phyloP scores from a whole-genome alignment of 2,888 invertebrate genomes.

The Automeris io region DNA sequence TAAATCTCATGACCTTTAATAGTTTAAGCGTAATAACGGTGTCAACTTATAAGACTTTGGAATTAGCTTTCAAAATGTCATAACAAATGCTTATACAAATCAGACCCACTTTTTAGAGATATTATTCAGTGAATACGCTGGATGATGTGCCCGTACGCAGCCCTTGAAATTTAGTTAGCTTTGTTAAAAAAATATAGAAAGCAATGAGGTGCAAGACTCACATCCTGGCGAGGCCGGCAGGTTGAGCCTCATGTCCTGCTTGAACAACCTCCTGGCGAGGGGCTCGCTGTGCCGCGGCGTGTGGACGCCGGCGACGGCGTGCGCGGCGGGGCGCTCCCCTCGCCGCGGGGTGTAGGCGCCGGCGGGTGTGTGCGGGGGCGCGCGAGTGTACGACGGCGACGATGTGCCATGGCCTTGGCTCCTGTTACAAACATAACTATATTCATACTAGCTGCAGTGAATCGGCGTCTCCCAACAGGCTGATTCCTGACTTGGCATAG shows the following conservation, averaged over 20 bases:
- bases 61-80: too few relatives aligned
- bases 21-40: too few relatives aligned
- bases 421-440: neutral
- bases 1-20: too few relatives aligned
- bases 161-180: too few relatives aligned
- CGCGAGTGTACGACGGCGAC: slow-evolving; percentile 14
- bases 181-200: neutral
- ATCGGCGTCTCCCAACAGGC: too few relatives aligned
- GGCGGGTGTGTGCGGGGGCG: neutral
- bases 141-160: too few relatives aligned
- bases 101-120: too few relatives aligned
- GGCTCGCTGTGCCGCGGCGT: slow-evolving; percentile 9
- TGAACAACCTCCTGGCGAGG: slow-evolving; percentile 27
- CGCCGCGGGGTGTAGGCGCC: slow-evolving; percentile 11
- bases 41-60: too few relatives aligned
- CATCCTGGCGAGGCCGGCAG: slow-evolving; percentile 26
- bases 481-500: too few relatives aligned
- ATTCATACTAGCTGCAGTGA: too few relatives aligned
- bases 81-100: too few relatives aligned
- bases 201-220: slow-evolving; percentile 12
- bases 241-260: slow-evolving; percentile 32
- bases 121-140: too few relatives aligned
- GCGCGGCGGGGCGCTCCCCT: slow-evolving; percentile 7
- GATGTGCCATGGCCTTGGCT: neutral
- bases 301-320: slow-evolving; percentile 2